phyloP scores from a whole-genome alignment of 1,140 invertebrate species.

The Macrocentrus cingulum region DNA sequence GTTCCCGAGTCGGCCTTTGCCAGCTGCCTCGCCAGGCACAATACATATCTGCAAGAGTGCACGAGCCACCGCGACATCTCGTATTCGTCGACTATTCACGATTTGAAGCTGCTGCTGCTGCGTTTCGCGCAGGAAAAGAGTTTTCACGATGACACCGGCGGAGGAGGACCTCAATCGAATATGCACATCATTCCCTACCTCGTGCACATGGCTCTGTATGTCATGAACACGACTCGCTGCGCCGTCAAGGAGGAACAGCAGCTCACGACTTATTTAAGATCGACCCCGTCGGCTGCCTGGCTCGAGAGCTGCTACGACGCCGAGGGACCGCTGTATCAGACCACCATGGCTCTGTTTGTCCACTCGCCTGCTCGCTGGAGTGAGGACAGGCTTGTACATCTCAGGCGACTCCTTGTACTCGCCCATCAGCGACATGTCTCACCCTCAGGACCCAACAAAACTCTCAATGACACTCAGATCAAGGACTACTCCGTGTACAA shows the following conservation, averaged over 20 bases:
- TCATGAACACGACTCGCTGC: conserved; percentile 87
- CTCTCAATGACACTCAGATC: conserved; percentile 58
- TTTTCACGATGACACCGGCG: conserved; percentile 96
- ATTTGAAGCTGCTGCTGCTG: conserved; percentile 87
- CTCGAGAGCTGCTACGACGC: conserved; percentile 84
- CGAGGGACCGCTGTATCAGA: conserved; percentile 87
- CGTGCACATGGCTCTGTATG: conserved; percentile 92
- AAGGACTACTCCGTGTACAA: conserved; percentile 85
- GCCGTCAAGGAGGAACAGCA: conserved; percentile 74
- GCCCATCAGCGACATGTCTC: conserved; percentile 74
- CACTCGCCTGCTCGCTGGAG: conserved; percentile 74
- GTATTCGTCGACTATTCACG: conserved; percentile 86
- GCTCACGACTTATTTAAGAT: conserved; percentile 69
- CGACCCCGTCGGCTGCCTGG: conserved; percentile 62
- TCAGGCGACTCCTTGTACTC: conserved; percentile 76
- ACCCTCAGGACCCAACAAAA: conserved; percentile 60
- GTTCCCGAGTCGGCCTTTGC: conserved; percentile 94
- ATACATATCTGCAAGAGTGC: conserved; percentile 82
- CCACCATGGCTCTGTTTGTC: conserved; percentile 77
- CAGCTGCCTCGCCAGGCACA: conserved; percentile 87
- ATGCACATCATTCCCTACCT: conserved; percentile 95
- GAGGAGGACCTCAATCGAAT: conserved; percentile 95
- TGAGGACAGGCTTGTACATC: conserved; percentile 67
- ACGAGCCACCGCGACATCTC: conserved; percentile 86
- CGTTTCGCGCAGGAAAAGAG: conserved; percentile 92